Evolutionary conservation across 2,888 invertebrate genomes (phyloP).

Genomic region (Hecatera dysodea): DNA sequence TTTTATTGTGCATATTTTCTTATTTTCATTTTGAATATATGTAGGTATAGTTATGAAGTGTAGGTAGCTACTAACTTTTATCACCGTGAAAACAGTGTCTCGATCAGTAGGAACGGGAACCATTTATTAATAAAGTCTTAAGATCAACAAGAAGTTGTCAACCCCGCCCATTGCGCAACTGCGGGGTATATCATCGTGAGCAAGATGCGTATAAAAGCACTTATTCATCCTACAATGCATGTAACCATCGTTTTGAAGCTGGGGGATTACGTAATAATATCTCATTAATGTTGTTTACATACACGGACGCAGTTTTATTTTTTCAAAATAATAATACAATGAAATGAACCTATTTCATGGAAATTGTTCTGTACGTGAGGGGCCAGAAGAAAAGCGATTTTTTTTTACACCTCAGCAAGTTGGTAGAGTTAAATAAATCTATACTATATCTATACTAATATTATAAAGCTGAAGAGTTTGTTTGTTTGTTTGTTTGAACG

Average conservation of each 20-base stretch:
- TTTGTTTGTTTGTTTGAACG: too few relatives aligned
- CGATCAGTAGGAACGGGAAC: too few relatives aligned
- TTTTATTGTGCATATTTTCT: too few relatives aligned
- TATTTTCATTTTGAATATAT: too few relatives aligned
- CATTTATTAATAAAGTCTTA: too few relatives aligned
- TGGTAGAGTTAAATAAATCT: neutral
- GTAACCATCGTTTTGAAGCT: conserved; percentile 48
- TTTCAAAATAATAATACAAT: conserved; percentile 71
- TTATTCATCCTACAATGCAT: conserved; percentile 32
- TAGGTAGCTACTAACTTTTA: too few relatives aligned
- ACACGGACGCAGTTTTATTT: conserved; percentile 70
- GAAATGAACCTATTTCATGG: conserved; percentile 69
- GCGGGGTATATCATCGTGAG: conserved; percentile 6
- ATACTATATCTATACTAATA: too few relatives aligned
- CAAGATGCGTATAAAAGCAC: conserved; percentile 37
- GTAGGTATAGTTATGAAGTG: too few relatives aligned
- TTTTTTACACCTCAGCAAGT: neutral
- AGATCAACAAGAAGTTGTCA: neutral
- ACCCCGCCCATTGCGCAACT: conserved; percentile 27
- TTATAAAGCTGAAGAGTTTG: too few relatives aligned
- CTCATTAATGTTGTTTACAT: conserved; percentile 69
- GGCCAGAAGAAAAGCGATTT: conserved; percentile 32
- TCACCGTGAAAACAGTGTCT: too few relatives aligned
- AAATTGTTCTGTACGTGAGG: conserved; percentile 61
- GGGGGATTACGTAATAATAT: conserved; percentile 43